Conservation (phyloP, 2,113 vertebrate species). For the Lophochroa leadbeateri region DNA sequence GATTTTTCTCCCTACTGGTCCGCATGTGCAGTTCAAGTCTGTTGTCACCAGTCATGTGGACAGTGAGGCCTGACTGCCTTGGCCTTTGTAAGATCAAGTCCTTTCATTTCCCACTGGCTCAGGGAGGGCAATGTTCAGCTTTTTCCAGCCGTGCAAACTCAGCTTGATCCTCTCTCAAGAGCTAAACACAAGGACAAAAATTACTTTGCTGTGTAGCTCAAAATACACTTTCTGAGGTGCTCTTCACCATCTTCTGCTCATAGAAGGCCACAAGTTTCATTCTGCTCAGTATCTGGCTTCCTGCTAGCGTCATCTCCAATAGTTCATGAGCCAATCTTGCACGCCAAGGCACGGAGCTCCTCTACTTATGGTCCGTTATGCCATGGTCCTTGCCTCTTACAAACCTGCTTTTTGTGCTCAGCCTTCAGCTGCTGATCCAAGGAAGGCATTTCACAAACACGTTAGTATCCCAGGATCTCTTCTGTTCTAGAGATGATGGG, state of each 20-base stretch:
- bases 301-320: background rate
- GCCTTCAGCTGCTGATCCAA: background rate
- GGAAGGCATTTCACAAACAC: background rate
- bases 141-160: background rate
- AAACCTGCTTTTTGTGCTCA: background rate
- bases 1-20: background rate
- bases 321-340: background rate
- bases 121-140: background rate
- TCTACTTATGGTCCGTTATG: background rate
- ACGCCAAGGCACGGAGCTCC: background rate
- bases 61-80: background rate
- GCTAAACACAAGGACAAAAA: background rate
- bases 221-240: background rate
- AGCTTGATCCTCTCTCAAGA: background rate
- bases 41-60: accelerated
- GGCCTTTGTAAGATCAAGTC: background rate
- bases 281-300: background rate
- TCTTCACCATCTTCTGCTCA: background rate
- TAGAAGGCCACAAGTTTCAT: background rate
- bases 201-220: background rate
- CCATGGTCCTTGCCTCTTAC: background rate
- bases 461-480: background rate
- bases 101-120: accelerated
- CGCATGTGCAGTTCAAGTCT: accelerated
- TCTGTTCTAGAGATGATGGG: background rate